phyloP scores from a whole-genome alignment of 2,888 invertebrate genomes.

The Poecilobothrus nobilitatus region DNA sequence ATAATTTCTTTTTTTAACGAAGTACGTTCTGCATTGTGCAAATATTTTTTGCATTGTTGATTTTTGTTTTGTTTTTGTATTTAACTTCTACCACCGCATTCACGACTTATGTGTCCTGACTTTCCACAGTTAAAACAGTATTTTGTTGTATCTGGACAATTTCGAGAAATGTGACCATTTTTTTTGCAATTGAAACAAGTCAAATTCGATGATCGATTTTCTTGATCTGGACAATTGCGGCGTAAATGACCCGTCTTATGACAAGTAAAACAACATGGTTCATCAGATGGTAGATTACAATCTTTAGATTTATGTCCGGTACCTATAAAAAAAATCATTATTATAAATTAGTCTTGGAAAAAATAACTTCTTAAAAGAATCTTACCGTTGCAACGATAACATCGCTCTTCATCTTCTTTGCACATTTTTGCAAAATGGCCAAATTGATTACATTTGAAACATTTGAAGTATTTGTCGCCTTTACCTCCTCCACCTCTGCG shows the following conservation, averaged over 20 bases:
- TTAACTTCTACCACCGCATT: conserved; percentile 55
- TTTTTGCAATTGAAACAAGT: conserved; percentile 95
- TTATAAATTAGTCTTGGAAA: not conserved
- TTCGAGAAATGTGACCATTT: conserved; percentile 83
- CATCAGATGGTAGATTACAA: conserved; percentile 73
- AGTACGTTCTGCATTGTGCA: conserved; percentile 2
- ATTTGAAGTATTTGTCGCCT: conserved; percentile 67
- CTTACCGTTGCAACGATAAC: conserved; percentile 56
- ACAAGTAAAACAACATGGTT: conserved; percentile 73
- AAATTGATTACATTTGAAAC: conserved; percentile 91
- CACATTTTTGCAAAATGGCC: conserved; percentile 91
- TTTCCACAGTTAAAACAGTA: conserved; percentile 91
- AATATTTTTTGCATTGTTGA: not conserved
- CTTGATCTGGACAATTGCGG: conserved; percentile 76
- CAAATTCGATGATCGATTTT: conserved; percentile 39
- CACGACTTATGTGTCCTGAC: conserved; percentile 82
- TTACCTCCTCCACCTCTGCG: conserved; percentile 42
- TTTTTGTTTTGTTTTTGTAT: conserved; percentile 12
- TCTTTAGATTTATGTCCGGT: conserved; percentile 90
- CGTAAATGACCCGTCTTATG: conserved; percentile 87
- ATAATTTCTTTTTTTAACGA: conserved; percentile 1
- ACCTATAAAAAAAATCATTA: conserved; percentile 62
- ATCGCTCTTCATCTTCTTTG: conserved; percentile 84
- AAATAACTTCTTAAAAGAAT: not conserved
- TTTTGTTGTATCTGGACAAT: conserved; percentile 73